These are phyloP conservation scores for Taurulus bubalis DNA, from an alignment of 2,113 vertebrate genomes.

Conservation along the genomic window DNA sequence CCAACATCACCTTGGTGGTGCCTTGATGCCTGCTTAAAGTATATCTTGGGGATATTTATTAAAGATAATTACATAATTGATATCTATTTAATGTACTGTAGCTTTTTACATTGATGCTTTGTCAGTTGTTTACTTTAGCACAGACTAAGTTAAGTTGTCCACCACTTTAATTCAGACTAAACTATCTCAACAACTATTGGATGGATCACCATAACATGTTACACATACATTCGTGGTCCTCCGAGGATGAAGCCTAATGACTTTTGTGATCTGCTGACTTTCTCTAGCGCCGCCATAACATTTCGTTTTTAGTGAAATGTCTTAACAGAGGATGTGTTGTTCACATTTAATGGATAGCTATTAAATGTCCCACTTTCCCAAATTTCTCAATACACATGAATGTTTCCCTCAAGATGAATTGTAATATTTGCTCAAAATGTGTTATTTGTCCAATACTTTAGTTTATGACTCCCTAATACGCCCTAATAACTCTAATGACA, in stretches of 20 bases:
- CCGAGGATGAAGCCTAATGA: neutral
- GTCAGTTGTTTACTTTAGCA: neutral
- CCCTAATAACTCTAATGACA: no score
- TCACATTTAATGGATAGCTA: neutral
- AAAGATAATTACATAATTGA: conserved; percentile 43
- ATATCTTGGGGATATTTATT: conserved; percentile 17
- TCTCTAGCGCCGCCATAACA: neutral
- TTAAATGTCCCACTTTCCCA: neutral
- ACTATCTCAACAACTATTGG: neutral
- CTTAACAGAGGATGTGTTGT: neutral
- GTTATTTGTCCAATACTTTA: neutral
- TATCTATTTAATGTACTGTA: conserved; percentile 15
- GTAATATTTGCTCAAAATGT: neutral
- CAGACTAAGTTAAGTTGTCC: neutral
- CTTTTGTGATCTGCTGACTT: neutral
- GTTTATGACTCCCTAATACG: no score
- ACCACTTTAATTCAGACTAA: neutral
- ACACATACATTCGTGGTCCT: neutral
- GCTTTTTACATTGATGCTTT: neutral
- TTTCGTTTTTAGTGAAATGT: neutral
- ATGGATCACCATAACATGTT: neutral
- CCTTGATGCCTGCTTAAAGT: conserved; percentile 9
- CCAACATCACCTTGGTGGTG: conserved; percentile 10
- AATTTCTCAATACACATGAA: neutral
- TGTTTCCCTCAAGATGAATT: neutral